Base-by-base conservation (phyloP, 2,113 vertebrate species). In the Myotis yumanensis region DNA sequence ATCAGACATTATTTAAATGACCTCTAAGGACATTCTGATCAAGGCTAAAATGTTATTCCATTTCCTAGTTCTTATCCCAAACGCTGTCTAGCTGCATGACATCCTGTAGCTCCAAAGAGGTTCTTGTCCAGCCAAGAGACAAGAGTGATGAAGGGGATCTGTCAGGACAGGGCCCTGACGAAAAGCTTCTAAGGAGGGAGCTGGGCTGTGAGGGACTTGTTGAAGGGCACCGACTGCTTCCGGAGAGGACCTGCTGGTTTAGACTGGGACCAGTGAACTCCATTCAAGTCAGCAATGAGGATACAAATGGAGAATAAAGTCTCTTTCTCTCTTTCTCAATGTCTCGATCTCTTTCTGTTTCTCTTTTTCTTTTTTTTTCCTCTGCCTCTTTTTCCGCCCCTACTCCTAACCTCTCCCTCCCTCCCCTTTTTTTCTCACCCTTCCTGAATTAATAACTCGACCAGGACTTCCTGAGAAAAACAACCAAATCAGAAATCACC, bases 391-490 rank as follows among this genome's bases (percentile, higher is more conserved):
- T 43, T 22, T 62, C 2, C 4, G 4, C 5, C 4, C 10, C 15
- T 35, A 11, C 2, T 51, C 30, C 6, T 32, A 15, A 2, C 20
- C 40, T 25, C 17, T 54, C 8, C n/a, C 28, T 0, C 22, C 15
- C 1, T 30, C 1, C 3, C 69, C 28, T 93, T 93, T 18, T 1
- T 30, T 11, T 15, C 52, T 89, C 10, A 12, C 79, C 32, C 72
- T 90, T 95, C 76, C 46, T 88, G 72, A 32, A 85, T 91, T 86
- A 85, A 85, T 59, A 73, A 90, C 68, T 43, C 52, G 32, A 90
- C 46, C 46, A 88, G 28, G 59, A 96, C 79, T 76, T 96, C 92
- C 94, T 94, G 89, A 97, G 94, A 46, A 72, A 96, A 96, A 87
- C 37, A 95, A 59, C 88, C 64, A 75, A 83, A 52, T 71, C 73